Percentiles rank a stretch among this genome's conserved stretches.
Conservation (phyloP, 2,888 invertebrate genomes). For the Leptopilina drosophilae region DNA sequence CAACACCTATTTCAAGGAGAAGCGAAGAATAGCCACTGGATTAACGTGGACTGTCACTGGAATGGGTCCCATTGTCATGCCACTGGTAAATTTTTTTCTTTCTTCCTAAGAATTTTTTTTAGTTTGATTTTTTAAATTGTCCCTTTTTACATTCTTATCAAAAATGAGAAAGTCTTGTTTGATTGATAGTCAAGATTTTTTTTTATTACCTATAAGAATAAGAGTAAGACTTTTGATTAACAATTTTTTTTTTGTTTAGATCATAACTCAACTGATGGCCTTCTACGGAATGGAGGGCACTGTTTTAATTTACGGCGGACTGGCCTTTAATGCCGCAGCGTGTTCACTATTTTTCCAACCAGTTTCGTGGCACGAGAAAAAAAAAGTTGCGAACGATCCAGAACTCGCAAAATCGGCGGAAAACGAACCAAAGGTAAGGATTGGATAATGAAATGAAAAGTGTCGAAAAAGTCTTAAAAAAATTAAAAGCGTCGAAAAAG, state of each 20-base stretch:
- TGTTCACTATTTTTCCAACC: slow-evolving; percentile 85
- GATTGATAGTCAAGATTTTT: too few species aligned
- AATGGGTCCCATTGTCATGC: slow-evolving; percentile 85
- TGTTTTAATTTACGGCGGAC: slow-evolving; percentile 82
- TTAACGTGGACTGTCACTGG: slow-evolving; percentile 86
- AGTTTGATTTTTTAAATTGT: neutral
- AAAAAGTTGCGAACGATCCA: slow-evolving; percentile 62
- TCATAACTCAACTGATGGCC: slow-evolving; percentile 82
- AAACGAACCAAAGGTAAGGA: slow-evolving; percentile 40
- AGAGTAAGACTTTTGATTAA: too few species aligned
- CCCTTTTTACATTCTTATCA: too few species aligned
- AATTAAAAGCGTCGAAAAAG: neutral
- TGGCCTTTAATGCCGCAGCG: slow-evolving; percentile 83
- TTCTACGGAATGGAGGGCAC: slow-evolving; percentile 83
- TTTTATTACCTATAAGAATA: too few species aligned
- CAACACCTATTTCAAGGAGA: slow-evolving; percentile 86
- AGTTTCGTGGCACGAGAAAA: slow-evolving; percentile 85
- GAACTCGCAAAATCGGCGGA: slow-evolving; percentile 43
- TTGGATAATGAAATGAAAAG: too few species aligned
- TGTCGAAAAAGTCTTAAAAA: too few species aligned
- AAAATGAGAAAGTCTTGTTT: too few species aligned
- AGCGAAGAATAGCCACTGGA: slow-evolving; percentile 84
- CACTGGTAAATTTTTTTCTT: slow-evolving; percentile 71
- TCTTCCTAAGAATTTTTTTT: neutral
- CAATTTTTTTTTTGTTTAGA: slow-evolving; percentile 66